Conservation (phyloP, 2,113 vertebrate genomes). For the Clupea harengus region DNA sequence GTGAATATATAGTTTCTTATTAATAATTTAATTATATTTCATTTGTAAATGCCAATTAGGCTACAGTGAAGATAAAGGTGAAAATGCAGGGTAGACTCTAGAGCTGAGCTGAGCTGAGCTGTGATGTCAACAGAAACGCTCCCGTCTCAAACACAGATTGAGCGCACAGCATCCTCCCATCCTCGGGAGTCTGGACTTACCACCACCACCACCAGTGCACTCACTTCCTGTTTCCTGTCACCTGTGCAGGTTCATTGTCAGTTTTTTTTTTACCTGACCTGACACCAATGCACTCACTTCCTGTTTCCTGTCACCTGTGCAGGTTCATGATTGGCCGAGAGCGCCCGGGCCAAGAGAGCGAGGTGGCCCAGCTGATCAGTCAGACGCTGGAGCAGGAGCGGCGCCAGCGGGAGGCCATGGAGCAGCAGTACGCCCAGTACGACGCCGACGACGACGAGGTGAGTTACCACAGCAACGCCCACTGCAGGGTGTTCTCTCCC, state of each 20-base stretch:
- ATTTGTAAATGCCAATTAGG: too few species aligned
- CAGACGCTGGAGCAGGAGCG: constrained; percentile 96
- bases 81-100: too few species aligned
- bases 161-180: too few species aligned
- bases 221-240: constrained; percentile 41
- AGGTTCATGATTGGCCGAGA: constrained; percentile 97
- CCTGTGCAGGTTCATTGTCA: constrained; percentile 79
- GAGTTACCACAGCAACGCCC: constrained; percentile 35
- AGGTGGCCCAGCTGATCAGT: constrained; percentile 95
- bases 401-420: constrained; percentile 90
- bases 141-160: too few species aligned
- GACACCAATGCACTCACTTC: too few species aligned
- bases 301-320: constrained; percentile 44
- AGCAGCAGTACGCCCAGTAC: constrained; percentile 94
- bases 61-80: too few species aligned
- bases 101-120: too few species aligned
- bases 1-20: too few species aligned
- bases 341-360: constrained; percentile 94
- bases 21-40: too few species aligned
- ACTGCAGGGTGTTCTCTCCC: background rate
- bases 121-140: too few species aligned
- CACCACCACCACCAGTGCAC: background rate
- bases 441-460: constrained; percentile 97
- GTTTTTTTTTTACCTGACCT: too few species aligned
- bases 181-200: too few species aligned